Evolutionary conservation across 2,888 invertebrate species (phyloP).

Genomic region (Drosophila antonietae): DNA sequence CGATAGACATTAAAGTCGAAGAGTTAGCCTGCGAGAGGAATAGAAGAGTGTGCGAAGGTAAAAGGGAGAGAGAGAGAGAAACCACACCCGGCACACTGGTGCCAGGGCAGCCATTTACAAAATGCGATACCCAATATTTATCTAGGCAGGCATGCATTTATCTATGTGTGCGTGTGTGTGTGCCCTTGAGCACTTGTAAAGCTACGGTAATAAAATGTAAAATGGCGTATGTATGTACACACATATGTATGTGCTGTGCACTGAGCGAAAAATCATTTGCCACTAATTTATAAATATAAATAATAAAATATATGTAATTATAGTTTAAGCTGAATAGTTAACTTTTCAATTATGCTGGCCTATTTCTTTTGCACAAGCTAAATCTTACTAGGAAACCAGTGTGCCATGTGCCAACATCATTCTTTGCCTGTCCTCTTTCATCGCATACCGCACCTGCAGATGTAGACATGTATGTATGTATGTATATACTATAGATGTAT

Average conservation of each 20-base stretch:
- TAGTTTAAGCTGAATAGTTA: not conserved
- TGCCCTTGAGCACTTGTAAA: constrained; percentile 12
- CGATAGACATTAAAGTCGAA: constrained; percentile 21
- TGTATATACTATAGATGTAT: no score
- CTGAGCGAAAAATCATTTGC: constrained; percentile 1
- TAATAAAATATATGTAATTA: constrained; percentile 1
- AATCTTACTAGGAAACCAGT: constrained; percentile 9
- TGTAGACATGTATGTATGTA: not conserved
- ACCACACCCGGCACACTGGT: constrained; percentile 24
- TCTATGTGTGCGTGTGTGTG: constrained; percentile 1
- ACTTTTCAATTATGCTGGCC: not conserved
- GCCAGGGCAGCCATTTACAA: constrained; percentile 7
- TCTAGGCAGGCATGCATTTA: not conserved
- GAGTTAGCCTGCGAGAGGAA: not conserved
- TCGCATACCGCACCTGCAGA: constrained; percentile 43
- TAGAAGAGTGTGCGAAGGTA: not conserved
- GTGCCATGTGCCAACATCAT: constrained; percentile 25
- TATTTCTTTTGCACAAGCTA: not conserved
- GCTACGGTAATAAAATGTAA: constrained; percentile 22
- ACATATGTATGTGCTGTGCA: not conserved
- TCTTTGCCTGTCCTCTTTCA: not conserved
- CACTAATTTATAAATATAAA: not conserved
- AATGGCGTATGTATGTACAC: not conserved
- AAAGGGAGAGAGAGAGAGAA: not conserved
- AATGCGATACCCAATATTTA: constrained; percentile 16